Evolutionary conservation across 2,113 vertebrate genomes (phyloP).

Genomic region (Cathartes aura): DNA sequence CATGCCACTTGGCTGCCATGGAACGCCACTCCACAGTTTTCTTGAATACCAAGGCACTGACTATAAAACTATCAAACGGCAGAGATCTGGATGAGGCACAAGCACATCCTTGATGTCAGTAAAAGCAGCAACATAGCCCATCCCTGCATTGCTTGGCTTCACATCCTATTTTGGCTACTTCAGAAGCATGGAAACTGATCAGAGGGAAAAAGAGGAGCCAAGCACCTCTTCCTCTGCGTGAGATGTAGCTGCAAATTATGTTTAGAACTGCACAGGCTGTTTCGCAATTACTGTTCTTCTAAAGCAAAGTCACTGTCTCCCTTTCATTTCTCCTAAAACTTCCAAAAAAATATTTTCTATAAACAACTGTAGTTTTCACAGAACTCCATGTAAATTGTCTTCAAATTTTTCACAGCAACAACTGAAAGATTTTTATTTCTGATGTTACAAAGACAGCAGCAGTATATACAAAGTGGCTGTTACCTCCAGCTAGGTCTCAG

Average conservation of each 20-base stretch:
- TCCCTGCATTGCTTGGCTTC: not conserved
- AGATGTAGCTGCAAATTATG: not conserved
- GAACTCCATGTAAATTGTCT: not conserved
- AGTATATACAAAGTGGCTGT: not conserved
- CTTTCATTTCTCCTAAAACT: not conserved
- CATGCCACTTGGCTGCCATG: not conserved
- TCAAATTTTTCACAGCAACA: not conserved
- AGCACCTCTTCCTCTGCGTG: not conserved
- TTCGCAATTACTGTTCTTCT: not conserved
- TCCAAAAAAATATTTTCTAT: not conserved
- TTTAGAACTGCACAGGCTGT: not conserved
- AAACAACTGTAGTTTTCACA: not conserved
- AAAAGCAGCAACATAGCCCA: not conserved
- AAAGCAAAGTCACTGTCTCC: not conserved
- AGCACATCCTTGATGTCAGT: not conserved
- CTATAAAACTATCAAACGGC: not conserved
- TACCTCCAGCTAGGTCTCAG: not conserved
- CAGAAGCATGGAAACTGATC: not conserved
- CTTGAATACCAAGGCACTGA: not conserved
- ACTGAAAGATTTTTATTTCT: not conserved
- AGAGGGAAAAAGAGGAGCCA: not conserved
- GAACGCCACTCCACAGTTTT: not conserved
- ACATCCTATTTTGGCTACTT: not conserved
- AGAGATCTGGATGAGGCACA: not conserved
- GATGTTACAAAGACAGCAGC: not conserved